phyloP scores from a whole-genome alignment of 1,140 invertebrate genomes.

The Andricus grossulariae region DNA sequence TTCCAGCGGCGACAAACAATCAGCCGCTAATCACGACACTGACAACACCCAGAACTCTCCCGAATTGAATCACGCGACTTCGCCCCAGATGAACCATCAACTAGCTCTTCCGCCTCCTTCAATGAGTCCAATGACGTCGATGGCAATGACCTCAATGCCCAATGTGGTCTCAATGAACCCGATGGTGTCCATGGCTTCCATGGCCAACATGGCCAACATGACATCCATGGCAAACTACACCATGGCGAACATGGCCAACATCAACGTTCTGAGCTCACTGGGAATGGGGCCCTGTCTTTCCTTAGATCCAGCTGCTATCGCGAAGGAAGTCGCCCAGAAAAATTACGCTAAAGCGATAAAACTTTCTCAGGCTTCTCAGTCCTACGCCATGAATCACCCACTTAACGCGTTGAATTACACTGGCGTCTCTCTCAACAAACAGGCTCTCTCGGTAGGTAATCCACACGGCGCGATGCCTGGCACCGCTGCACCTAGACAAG shows the following conservation, averaged over 20 bases:
- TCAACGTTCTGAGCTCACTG: slow-evolving; percentile 69
- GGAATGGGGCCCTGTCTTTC: slow-evolving; percentile 60
- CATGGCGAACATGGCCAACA: slow-evolving; percentile 65
- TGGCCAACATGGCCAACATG: slow-evolving; percentile 51
- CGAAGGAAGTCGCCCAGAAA: slow-evolving; percentile 87
- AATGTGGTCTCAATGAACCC: slow-evolving; percentile 60
- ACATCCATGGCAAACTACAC: slow-evolving; percentile 64
- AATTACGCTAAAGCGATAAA: slow-evolving; percentile 84
- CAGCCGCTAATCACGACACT: slow-evolving; percentile 66
- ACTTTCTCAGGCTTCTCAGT: slow-evolving; percentile 75
- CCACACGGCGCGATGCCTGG: slow-evolving; percentile 65
- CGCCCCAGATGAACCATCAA: slow-evolving; percentile 57
- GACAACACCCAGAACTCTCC: slow-evolving; percentile 72
- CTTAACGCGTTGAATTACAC: slow-evolving; percentile 85
- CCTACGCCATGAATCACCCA: slow-evolving; percentile 69
- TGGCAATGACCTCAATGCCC: slow-evolving; percentile 65
- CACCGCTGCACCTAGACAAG: slow-evolving; percentile 56
- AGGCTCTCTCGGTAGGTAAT: slow-evolving; percentile 70
- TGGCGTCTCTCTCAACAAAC: slow-evolving; percentile 84
- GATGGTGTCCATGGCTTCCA: slow-evolving; percentile 55
- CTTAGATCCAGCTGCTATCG: slow-evolving; percentile 79
- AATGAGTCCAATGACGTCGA: slow-evolving; percentile 67
- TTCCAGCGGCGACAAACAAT: slow-evolving; percentile 65
- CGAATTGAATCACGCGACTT: slow-evolving; percentile 73
- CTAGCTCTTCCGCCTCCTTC: slow-evolving; percentile 47